Conservation (phyloP, 2,888 invertebrate species). For the Dexiosoma caninum region DNA sequence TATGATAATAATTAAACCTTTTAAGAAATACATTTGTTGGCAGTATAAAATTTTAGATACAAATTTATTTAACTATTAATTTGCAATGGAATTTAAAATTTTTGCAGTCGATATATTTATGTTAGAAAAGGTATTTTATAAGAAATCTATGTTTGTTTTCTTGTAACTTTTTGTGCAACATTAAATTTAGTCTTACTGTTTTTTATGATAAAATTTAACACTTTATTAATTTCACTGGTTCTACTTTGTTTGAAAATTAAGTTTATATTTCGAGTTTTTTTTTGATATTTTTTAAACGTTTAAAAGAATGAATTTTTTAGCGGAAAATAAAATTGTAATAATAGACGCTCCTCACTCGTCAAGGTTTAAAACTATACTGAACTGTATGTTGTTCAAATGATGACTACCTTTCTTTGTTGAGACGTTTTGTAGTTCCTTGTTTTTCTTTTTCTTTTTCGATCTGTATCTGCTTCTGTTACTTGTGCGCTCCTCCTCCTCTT, state of each 20-base stretch:
- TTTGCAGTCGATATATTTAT: no score
- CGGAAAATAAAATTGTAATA: conserved; percentile 2
- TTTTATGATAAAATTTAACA: neutral
- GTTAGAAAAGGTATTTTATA: no score
- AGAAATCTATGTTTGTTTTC: no score
- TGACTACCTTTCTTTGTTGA: conserved; percentile 75
- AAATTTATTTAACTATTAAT: neutral
- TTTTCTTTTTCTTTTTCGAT: conserved; percentile 24
- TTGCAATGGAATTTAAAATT: conserved; percentile 28
- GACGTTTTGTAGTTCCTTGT: conserved; percentile 61
- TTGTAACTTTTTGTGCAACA: no score
- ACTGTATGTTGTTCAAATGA: conserved; percentile 71
- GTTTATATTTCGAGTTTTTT: neutral
- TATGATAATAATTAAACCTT: conserved; percentile 9
- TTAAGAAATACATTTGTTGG: conserved; percentile 50
- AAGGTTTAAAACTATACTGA: conserved; percentile 76
- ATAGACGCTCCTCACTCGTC: conserved; percentile 68
- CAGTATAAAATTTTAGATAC: neutral
- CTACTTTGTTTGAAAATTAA: neutral
- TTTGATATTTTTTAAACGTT: neutral
- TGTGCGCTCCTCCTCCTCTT: conserved; percentile 58
- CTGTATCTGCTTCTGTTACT: conserved; percentile 24
- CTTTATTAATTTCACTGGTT: neutral
- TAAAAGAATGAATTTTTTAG: no score
- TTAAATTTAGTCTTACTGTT: conserved; percentile 1